phyloP scores from a whole-genome alignment of 2,888 invertebrate genomes.

The Cryptocephalus moraei region DNA sequence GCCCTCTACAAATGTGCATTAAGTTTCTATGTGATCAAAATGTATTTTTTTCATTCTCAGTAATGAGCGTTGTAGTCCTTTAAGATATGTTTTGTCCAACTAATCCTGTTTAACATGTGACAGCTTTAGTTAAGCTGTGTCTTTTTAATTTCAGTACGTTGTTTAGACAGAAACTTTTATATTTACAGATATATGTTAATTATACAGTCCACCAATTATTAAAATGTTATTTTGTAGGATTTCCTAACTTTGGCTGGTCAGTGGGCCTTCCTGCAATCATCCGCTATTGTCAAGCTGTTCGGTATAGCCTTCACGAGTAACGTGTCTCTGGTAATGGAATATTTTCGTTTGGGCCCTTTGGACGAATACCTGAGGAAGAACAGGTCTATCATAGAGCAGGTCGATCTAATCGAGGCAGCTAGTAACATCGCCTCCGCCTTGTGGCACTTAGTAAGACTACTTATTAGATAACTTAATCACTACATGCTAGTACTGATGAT shows the following conservation, averaged over 20 bases:
- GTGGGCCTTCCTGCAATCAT: constrained; percentile 70
- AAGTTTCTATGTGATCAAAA: too few relatives aligned
- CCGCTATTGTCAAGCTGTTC: constrained; percentile 64
- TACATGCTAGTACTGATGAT: too few relatives aligned
- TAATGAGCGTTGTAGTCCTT: too few relatives aligned
- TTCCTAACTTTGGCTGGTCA: constrained; percentile 67
- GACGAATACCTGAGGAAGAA: constrained; percentile 56
- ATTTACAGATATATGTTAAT: too few relatives aligned
- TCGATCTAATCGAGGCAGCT: constrained; percentile 73
- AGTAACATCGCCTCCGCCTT: constrained; percentile 74
- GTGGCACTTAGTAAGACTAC: constrained; percentile 74
- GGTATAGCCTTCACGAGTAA: constrained; percentile 69
- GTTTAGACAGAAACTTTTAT: too few relatives aligned
- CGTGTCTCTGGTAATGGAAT: constrained; percentile 73
- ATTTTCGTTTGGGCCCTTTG: constrained; percentile 66
- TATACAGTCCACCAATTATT: background rate
- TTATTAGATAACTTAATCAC: too few relatives aligned
- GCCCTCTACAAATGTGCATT: too few relatives aligned
- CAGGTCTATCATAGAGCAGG: constrained; percentile 43
- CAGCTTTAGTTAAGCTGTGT: too few relatives aligned
- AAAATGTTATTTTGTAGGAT: constrained; percentile 44
- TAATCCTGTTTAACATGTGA: too few relatives aligned
- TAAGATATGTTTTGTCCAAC: too few relatives aligned
- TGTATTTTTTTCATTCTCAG: too few relatives aligned
- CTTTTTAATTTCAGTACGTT: too few relatives aligned